Conservation (phyloP, 1,140 invertebrate genomes). For the Medauroidea extradentata region DNA sequence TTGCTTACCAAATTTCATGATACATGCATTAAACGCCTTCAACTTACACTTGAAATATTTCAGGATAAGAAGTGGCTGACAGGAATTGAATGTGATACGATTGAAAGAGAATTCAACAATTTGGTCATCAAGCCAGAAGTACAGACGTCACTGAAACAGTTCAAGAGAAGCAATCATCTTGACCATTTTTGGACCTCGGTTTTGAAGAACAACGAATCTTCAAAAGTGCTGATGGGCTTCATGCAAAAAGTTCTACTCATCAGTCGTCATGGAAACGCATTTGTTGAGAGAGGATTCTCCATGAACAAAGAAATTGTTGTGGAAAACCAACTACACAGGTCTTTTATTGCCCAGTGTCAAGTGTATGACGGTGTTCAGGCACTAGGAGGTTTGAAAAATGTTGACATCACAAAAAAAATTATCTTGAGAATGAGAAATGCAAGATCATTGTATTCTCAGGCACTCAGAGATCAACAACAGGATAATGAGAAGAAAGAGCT, state of each 20-base stretch:
- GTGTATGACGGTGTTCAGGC: too few species aligned
- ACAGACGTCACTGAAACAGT: slow-evolving; percentile 5
- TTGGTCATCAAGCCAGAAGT: slow-evolving; percentile 5
- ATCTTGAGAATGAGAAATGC: too few species aligned
- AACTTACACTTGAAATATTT: slow-evolving; percentile 1
- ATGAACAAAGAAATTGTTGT: slow-evolving; percentile 24
- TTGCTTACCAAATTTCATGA: not conserved
- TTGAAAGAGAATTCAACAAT: slow-evolving; percentile 9
- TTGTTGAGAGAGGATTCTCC: slow-evolving; percentile 24
- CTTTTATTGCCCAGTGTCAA: too few species aligned
- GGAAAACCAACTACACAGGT: slow-evolving; percentile 18
- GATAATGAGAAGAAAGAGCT: too few species aligned
- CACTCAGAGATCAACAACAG: too few species aligned
- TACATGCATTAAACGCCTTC: not conserved
- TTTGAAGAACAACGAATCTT: too few species aligned
- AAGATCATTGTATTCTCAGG: too few species aligned
- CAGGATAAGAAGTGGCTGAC: not conserved
- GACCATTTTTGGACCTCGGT: slow-evolving; percentile 3
- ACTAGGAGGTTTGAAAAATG: too few species aligned
- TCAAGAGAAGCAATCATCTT: slow-evolving; percentile 2
- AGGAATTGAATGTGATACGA: slow-evolving; percentile 4
- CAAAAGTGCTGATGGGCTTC: too few species aligned
- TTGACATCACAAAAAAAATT: too few species aligned
- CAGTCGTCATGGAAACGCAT: slow-evolving; percentile 21
- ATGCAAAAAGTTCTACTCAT: too few species aligned